Conservation (phyloP, 2,797 vertebrate species). For the Remorina albescens region DNA sequence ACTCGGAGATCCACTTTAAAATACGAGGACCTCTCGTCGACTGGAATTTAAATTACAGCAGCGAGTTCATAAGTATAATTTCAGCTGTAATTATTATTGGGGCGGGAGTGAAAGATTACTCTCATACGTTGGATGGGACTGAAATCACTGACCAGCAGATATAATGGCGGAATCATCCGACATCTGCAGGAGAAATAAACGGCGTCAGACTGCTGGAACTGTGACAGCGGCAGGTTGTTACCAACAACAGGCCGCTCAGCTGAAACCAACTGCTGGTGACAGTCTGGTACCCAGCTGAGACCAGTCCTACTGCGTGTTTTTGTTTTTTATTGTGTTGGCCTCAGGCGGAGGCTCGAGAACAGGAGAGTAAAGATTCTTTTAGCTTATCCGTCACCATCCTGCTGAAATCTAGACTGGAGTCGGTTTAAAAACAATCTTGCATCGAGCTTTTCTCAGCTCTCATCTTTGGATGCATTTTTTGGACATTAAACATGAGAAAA, state of each 20-base stretch:
- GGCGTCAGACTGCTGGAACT: slow-evolving; percentile 11
- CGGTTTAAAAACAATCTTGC: no score
- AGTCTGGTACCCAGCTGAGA: neutral
- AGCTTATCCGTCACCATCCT: no score
- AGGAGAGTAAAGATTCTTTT: neutral
- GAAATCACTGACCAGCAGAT: slow-evolving; percentile 12
- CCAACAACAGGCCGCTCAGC: slow-evolving; percentile 5
- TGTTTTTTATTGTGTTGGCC: neutral
- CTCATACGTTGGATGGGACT: neutral
- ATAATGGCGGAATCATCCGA: slow-evolving; percentile 9
- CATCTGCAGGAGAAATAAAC: slow-evolving; percentile 1
- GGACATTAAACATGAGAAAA: no score
- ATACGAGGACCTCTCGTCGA: slow-evolving; percentile 7
- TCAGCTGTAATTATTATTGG: slow-evolving; percentile 17
- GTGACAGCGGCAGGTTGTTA: slow-evolving; percentile 23
- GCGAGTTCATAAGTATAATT: neutral
- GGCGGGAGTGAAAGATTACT: slow-evolving; percentile 2
- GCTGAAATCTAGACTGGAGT: no score
- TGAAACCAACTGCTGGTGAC: slow-evolving; percentile 3
- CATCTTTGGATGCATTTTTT: no score
- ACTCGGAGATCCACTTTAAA: slow-evolving; percentile 1
- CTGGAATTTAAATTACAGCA: slow-evolving; percentile 10
- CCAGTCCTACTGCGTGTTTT: neutral
- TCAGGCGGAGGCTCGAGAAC: neutral
- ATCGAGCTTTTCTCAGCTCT: no score